These are phyloP conservation scores for Glaucomys volans DNA, from an alignment of 2,113 vertebrate genomes.

Conservation along the genomic window DNA sequence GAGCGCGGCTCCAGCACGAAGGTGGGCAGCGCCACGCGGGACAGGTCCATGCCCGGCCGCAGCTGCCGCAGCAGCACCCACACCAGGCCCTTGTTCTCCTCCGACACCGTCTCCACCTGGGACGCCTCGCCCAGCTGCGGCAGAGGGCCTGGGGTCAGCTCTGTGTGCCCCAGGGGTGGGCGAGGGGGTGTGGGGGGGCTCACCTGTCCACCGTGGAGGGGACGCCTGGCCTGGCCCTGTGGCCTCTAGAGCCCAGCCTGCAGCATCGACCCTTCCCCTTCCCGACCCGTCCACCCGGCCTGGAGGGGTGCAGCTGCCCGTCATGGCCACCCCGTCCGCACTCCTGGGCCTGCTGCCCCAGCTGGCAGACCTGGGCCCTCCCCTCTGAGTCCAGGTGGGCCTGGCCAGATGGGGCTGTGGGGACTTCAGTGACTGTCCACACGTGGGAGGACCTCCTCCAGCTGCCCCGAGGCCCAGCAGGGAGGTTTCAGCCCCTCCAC, in stretches of 20 bases:
- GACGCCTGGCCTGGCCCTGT: neutral
- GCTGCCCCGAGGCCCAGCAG: neutral
- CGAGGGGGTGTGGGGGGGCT: accelerated
- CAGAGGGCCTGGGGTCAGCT: neutral
- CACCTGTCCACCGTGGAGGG: accelerated
- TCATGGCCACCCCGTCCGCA: accelerated
- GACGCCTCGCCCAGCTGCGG: constrained; percentile 90
- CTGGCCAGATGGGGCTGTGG: accelerated
- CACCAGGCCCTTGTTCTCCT: constrained; percentile 95
- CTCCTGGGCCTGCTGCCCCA: neutral
- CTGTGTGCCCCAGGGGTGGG: accelerated
- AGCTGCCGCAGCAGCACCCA: constrained; percentile 95
- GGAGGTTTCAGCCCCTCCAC: neutral
- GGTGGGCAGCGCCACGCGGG: constrained; percentile 95
- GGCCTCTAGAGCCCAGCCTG: accelerated
- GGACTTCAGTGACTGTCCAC: neutral
- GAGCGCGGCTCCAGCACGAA: constrained; percentile 97
- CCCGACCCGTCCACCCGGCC: neutral
- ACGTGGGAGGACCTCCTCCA: too few relatives aligned
- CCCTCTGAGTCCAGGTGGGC: neutral
- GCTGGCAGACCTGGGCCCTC: neutral
- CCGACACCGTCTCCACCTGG: constrained; percentile 95
- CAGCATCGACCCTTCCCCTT: too few relatives aligned
- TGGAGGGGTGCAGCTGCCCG: too few relatives aligned
- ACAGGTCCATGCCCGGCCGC: constrained; percentile 96